A percentile compares a stretch with the other conserved stretches of the same genome.
Conservation (phyloP, 2,888 invertebrate species). For the Nesidiocoris tenuis region DNA sequence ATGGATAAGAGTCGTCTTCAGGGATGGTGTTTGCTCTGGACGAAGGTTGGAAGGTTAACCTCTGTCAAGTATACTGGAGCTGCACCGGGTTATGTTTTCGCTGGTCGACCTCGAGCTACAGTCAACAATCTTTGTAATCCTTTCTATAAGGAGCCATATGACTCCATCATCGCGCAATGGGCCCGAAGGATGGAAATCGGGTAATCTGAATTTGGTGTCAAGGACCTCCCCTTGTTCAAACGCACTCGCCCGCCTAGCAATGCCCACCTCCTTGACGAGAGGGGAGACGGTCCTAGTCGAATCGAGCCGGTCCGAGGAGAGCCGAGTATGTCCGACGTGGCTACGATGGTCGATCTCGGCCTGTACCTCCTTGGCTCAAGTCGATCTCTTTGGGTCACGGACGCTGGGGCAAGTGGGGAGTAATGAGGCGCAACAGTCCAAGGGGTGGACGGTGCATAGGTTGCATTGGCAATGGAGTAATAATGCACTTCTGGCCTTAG, state of each 20-base stretch:
- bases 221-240: slow-evolving; percentile 38
- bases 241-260: slow-evolving; percentile 11
- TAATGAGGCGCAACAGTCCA: slow-evolving; percentile 23
- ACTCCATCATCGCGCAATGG: not conserved
- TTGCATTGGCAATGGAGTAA: too few species aligned
- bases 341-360: not conserved
- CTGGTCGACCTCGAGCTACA: not conserved
- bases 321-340: not conserved
- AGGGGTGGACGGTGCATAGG: not conserved
- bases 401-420: slow-evolving; percentile 5
- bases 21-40: too few species aligned
- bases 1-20: too few species aligned
- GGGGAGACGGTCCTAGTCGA: too few species aligned
- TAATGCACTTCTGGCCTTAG: too few species aligned
- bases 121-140: not conserved
- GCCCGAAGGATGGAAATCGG: slow-evolving; percentile 36
- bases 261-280: not conserved
- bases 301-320: not conserved
- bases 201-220: slow-evolving; percentile 42
- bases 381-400: slow-evolving; percentile 38
- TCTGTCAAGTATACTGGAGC: not conserved
- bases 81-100: not conserved
- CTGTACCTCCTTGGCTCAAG: not conserved
- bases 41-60: too few species aligned
- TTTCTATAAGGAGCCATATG: not conserved